Conservation (phyloP, 2,888 invertebrate genomes). For the Drosophila cracens region DNA sequence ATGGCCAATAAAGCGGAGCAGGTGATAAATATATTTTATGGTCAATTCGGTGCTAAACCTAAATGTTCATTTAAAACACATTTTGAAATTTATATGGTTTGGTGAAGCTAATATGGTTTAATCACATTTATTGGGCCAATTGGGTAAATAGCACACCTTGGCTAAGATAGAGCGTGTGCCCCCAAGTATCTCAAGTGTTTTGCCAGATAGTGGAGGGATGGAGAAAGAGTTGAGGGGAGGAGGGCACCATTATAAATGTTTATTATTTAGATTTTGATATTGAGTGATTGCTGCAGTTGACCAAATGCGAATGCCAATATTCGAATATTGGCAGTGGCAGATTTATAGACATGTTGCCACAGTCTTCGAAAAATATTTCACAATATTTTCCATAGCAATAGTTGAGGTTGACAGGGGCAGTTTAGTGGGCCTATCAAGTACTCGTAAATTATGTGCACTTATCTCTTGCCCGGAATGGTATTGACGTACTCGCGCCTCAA, state of each 20-base stretch:
- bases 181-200: constrained; percentile 35
- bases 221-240: background rate
- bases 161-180: constrained; percentile 28
- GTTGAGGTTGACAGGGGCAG: constrained; percentile 45
- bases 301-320: constrained; percentile 7
- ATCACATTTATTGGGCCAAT: constrained; percentile 32
- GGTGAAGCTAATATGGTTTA: constrained; percentile 9
- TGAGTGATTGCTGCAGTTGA: constrained; percentile 22
- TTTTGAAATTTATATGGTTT: constrained; percentile 25
- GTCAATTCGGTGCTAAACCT: background rate
- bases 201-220: background rate
- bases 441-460: constrained; percentile 45
- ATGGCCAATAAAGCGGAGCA: background rate
- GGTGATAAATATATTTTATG: constrained; percentile 11
- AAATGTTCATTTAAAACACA: constrained; percentile 19
- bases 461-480: constrained; percentile 24
- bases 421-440: constrained; percentile 21
- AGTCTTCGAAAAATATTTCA: constrained; percentile 11
- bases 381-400: constrained; percentile 4
- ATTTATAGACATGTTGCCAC: constrained; percentile 36
- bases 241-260: constrained; percentile 27
- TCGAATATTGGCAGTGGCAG: constrained; percentile 10
- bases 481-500: constrained; percentile 28
- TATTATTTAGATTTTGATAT: constrained; percentile 22
- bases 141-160: constrained; percentile 2